Conservation (phyloP, 2,113 vertebrate species). For the Hemibagrus wyckioides region DNA sequence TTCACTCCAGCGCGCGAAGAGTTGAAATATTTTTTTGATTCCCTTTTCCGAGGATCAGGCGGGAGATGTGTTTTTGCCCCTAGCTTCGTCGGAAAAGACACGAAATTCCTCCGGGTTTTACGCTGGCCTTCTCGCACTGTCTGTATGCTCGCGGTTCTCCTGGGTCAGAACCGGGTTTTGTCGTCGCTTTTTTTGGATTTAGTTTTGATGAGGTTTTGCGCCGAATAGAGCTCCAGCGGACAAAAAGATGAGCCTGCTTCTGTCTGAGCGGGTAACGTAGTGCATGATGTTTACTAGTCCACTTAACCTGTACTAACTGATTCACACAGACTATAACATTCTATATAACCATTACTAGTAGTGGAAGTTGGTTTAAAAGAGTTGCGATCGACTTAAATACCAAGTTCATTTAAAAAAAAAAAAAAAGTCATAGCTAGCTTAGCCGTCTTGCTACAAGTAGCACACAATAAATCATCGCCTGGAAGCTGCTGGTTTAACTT, state of each 20-base stretch:
- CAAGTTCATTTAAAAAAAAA: not conserved
- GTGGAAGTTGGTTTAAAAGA: not conserved
- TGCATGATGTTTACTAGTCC: not conserved
- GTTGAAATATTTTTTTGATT: conserved; percentile 62
- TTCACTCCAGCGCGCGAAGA: conserved; percentile 73
- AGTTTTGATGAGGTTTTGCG: conserved; percentile 25
- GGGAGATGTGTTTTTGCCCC: conserved; percentile 59
- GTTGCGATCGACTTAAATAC: not conserved
- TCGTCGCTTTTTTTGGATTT: not conserved
- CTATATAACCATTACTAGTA: no score
- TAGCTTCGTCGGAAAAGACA: not conserved
- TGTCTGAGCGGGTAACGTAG: conserved; percentile 66
- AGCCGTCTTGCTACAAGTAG: not conserved
- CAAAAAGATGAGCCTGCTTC: conserved; percentile 70
- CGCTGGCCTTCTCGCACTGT: no score
- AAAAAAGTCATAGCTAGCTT: not conserved
- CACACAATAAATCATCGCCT: not conserved
- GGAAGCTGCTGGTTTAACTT: not conserved
- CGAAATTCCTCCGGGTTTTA: not conserved
- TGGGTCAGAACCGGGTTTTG: not conserved
- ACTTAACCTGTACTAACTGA: not conserved
- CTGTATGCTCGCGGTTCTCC: not conserved
- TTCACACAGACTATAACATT: not conserved
- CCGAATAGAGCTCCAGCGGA: conserved; percentile 41
- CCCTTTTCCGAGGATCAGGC: conserved; percentile 57